Evolutionary conservation across 2,113 vertebrate species (phyloP), one percentile per base, ranked within the genome.

Genomic region (Drymodes brunneopygia): DNA sequence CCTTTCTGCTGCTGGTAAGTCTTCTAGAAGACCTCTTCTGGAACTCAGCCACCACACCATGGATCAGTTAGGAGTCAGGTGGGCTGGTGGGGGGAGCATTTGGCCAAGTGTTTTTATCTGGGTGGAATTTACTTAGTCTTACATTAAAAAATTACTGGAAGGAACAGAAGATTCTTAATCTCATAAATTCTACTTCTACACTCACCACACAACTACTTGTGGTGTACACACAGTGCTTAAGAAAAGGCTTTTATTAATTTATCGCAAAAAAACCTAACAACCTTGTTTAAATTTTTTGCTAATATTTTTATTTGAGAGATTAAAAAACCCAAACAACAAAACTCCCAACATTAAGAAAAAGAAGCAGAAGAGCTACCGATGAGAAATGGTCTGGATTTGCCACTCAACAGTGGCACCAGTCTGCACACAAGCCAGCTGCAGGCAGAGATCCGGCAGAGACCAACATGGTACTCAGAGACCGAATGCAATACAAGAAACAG

Each of bases 241-340:
- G 31, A 62, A 93, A 90, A 86, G 14, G 4, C 18, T 72, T 77
- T 56, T 64, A 78, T 83, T 66, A 60, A 86, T 66, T 93, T 57
- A 85, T 70, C 88, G 93, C 94, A 96, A 92, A 94, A 91, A 96
- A 86, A 94, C 81, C 92, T 96, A 96, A 92, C 85, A 92, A 96
- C 56, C 61, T 93, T 90, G 85, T 93, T 93, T 88, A 86, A 92
- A 88, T 92, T 96, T 96, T 96, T 96, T 90, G 94, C 93, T 94
- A 93, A 95, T 38, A 56, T 94, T 93, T 96, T 97, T 96, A 96
- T 97, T 97, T 92, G 90, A 96, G 94, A 96, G 90, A 96, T 95
- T 94, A 96, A 96, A 97, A 97, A 97, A 73, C 94, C 96, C 94
- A 95, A 97, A 97, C 96, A 97, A 96, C 88, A 95, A 95, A 96